A percentile compares a stretch with the other conserved stretches of the same genome.
These are phyloP conservation scores for Bursaphelenchus mucronatus DNA, from an alignment of 1,140 invertebrate genomes.

Conservation along the genomic window DNA sequence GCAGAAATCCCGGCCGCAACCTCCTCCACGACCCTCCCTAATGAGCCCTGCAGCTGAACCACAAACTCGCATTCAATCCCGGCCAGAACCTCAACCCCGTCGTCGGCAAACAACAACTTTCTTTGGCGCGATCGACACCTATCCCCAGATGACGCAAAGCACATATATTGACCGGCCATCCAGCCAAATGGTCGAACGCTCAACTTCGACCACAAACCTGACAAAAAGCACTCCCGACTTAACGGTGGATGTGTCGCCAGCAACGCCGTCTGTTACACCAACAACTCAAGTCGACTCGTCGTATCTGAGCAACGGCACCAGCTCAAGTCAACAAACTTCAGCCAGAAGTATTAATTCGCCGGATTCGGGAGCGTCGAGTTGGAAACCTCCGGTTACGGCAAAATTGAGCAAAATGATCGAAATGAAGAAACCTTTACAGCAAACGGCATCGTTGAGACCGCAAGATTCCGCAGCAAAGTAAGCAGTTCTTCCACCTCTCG, in stretches of 20 bases:
- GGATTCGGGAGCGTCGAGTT: no score
- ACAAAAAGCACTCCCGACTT: constrained; percentile 9
- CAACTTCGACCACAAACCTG: constrained; percentile 17
- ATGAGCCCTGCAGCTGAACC: background rate
- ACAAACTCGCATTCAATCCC: background rate
- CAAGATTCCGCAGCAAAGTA: no score
- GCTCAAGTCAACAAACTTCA: no score
- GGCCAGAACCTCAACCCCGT: background rate
- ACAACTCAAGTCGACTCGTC: no score
- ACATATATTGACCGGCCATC: background rate
- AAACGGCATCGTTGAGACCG: no score
- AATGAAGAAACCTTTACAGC: no score
- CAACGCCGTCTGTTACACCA: no score
- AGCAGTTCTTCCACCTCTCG: no score
- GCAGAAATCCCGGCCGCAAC: background rate
- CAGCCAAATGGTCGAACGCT: background rate
- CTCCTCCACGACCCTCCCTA: constrained; percentile 7
- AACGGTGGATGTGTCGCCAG: background rate
- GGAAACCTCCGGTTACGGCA: no score
- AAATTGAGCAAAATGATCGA: no score
- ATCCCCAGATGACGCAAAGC: constrained; percentile 14
- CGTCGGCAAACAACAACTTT: constrained; percentile 9
- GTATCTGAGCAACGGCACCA: no score
- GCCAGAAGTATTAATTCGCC: no score
- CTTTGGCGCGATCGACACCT: background rate